These are phyloP conservation scores for Intellagama lesueurii DNA, from an alignment of 2,797 vertebrate genomes.

Conservation along the genomic window DNA sequence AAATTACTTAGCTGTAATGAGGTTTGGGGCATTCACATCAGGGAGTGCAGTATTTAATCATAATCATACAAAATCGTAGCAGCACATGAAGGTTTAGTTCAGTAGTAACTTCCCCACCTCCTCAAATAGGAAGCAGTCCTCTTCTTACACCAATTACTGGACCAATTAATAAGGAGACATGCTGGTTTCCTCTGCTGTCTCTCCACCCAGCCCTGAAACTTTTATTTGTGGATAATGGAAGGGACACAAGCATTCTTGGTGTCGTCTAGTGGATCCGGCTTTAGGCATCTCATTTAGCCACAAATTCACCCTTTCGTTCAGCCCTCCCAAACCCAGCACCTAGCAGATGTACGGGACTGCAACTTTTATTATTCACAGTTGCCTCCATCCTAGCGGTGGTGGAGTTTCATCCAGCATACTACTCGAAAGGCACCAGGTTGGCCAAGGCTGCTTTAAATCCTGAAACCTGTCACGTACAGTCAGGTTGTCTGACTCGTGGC, in stretches of 20 bases:
- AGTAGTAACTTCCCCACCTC: background rate
- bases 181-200: background rate
- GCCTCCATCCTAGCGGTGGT: background rate
- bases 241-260: constrained; percentile 2
- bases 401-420: background rate
- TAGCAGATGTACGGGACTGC: background rate
- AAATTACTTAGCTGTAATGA: background rate
- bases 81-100: background rate
- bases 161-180: background rate
- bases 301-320: background rate
- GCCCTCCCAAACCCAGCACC: background rate
- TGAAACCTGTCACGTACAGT: no score
- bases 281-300: background rate
- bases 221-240: background rate
- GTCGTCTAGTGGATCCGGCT: constrained; percentile 26
- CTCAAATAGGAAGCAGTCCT: background rate
- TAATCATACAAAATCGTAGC: background rate
- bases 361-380: background rate
- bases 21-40: background rate
- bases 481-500: no score
- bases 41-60: background rate
- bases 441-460: no score
- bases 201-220: background rate
- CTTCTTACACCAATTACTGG: background rate
- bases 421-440: no score